Percentiles rank a stretch among this genome's conserved stretches.
Evolutionary conservation across 1,140 invertebrate species (phyloP).

Genomic region (Triops longicaudatus): DNA sequence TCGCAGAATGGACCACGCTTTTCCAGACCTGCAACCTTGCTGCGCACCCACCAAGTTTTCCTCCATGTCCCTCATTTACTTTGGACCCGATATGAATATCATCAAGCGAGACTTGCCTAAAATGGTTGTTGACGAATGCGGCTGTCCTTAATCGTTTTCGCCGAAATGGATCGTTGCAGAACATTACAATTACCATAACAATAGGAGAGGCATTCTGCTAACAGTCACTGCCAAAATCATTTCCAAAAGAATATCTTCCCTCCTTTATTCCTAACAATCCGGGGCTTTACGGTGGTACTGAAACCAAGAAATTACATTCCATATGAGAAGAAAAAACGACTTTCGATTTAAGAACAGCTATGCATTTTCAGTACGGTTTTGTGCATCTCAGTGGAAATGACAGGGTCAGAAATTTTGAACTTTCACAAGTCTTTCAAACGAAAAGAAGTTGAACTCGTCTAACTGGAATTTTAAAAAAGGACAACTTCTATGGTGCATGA

Average conservation of each 20-base stretch:
- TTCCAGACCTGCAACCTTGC: slow-evolving; percentile 69
- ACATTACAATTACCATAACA: not conserved
- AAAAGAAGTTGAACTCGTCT: not conserved
- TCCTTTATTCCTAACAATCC: not conserved
- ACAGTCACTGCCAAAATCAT: slow-evolving; percentile 4
- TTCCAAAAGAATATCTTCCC: not conserved
- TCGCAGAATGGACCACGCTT: slow-evolving; percentile 56
- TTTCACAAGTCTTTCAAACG: not conserved
- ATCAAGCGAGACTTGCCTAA: slow-evolving; percentile 88
- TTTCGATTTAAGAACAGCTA: not conserved
- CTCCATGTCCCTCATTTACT: slow-evolving; percentile 86
- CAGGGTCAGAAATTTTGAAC: not conserved
- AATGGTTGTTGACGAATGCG: slow-evolving; percentile 94
- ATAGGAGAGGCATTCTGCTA: not conserved
- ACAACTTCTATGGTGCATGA: not conserved
- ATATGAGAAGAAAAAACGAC: not conserved
- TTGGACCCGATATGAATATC: slow-evolving; percentile 79
- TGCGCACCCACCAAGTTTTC: slow-evolving; percentile 90
- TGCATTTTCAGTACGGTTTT: not conserved
- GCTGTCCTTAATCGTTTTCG: slow-evolving; percentile 60
- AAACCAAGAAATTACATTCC: not conserved
- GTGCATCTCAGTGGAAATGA: not conserved
- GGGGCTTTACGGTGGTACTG: not conserved
- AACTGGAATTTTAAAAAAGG: not conserved
- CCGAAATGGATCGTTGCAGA: not conserved